phyloP scores from a whole-genome alignment of 1,140 invertebrate species.

The Macrotrachela quadricornifera region DNA sequence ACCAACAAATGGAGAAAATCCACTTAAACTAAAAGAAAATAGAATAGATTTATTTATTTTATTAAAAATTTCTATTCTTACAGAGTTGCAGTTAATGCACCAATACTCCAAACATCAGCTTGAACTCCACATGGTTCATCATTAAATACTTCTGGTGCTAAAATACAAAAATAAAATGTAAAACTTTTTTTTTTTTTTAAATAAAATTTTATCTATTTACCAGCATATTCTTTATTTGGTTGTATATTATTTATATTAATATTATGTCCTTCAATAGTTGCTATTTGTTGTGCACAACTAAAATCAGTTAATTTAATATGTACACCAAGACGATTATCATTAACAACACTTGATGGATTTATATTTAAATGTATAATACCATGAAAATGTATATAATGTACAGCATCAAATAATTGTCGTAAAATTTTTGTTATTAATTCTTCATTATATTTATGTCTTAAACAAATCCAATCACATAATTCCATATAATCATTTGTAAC shows the following conservation, averaged over 20 bases:
- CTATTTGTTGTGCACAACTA: not conserved
- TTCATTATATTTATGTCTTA: conserved; percentile 7
- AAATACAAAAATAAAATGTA: conserved; percentile 17
- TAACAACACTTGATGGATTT: conserved; percentile 86
- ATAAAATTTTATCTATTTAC: too few relatives aligned
- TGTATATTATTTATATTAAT: too few relatives aligned
- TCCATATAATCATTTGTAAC: not conserved
- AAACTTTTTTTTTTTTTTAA: not conserved
- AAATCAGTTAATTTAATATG: conserved; percentile 73
- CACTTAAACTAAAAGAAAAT: conserved; percentile 43
- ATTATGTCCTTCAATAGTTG: too few relatives aligned
- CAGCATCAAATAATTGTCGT: conserved; percentile 50
- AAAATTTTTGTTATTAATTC: conserved; percentile 2
- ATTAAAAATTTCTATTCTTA: conserved; percentile 20
- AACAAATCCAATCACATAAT: conserved; percentile 10
- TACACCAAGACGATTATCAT: conserved; percentile 58
- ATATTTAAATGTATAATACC: conserved; percentile 74
- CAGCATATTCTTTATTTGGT: too few relatives aligned
- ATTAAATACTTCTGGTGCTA: conserved; percentile 66
- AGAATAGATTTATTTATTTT: not conserved
- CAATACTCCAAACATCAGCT: conserved; percentile 85
- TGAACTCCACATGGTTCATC: conserved; percentile 60
- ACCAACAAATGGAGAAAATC: conserved; percentile 70
- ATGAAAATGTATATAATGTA: conserved; percentile 77
- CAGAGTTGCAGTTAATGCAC: conserved; percentile 72